Conservation (phyloP, 1,140 invertebrate species). For the Panulirus ornatus region DNA sequence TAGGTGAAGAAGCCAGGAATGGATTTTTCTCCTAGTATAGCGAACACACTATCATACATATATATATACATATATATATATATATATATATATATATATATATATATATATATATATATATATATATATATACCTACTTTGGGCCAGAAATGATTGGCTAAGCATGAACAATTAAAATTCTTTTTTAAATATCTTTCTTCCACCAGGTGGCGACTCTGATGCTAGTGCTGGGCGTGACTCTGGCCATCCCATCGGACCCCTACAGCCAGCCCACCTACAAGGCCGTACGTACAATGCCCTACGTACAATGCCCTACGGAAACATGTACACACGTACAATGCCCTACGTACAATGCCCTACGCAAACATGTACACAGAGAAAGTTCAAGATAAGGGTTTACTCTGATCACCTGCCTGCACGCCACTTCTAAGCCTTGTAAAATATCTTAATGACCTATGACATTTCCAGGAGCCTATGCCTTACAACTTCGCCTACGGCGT, state of each 20-base stretch:
- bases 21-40: too few relatives aligned
- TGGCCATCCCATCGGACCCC: not conserved
- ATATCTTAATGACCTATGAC: not conserved
- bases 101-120: too few relatives aligned
- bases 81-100: too few relatives aligned
- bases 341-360: too few relatives aligned
- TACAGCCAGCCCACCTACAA: slow-evolving; percentile 12
- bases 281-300: not conserved
- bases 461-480: slow-evolving; percentile 70
- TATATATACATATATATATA: too few relatives aligned
- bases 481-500: slow-evolving; percentile 76
- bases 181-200: not conserved
- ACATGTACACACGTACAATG: too few relatives aligned
- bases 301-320: not conserved
- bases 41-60: too few relatives aligned
- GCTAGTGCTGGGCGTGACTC: not conserved
- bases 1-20: not conserved
- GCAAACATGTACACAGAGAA: too few relatives aligned
- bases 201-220: slow-evolving; percentile 10
- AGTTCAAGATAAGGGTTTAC: too few relatives aligned
- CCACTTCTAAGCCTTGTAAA: too few relatives aligned
- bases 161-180: not conserved
- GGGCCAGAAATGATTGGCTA: not conserved
- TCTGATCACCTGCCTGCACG: too few relatives aligned
- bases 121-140: too few relatives aligned